Base-by-base conservation (phyloP, 2,797 vertebrate species). In the Amazona finschi region DNA sequence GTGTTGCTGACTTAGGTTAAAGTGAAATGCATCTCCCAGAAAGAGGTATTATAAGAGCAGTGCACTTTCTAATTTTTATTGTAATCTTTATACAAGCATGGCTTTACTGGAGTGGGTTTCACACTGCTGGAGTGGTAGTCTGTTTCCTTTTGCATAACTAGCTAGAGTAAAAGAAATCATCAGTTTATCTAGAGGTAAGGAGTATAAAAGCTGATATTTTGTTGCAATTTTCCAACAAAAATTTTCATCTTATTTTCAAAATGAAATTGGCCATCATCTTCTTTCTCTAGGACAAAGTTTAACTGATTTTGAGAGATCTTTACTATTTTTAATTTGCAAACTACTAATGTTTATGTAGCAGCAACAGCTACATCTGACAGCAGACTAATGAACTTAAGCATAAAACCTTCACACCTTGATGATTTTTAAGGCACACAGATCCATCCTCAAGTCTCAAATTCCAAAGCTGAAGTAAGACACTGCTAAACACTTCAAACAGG, bases 321-420 rank as follows among this genome's bases (percentile, higher is more conserved):
- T 75, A 21, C 10, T 66, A 4, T 46, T 88, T 83, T 70, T 38
- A 50, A 43, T 67, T 64, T 71, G 6, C 53, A 20, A 85, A 64
- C 12, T 69, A 19, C 13, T 18, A 20, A 22, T 31, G 30, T 55
- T 78, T 33, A 1, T 39, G 30, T 11, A 33, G 39, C 67, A 2
- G 27, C 4, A 60, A 69, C 6, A 53, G 2, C 15, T 64, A 14
- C 31, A 38, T 50, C 16, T 86, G 9, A n/a, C 61, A 47, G 38
- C 47, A 64, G 8, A 19, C 22, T 19, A 24, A 60, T 12, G 12
- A 84, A 79, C 12, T 70, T 70, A 49, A 10, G 3, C 10, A 60
- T 39, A 24, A 66, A 17, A 33, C 30, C 30, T 46, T 2, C 6
- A 39, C 46, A 9, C 1, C 16, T 24, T 0, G 0, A 6, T 25